These are phyloP conservation scores for Macrosoma leucophasiata DNA, from an alignment of 2,888 invertebrate species.

Conservation along the genomic window DNA sequence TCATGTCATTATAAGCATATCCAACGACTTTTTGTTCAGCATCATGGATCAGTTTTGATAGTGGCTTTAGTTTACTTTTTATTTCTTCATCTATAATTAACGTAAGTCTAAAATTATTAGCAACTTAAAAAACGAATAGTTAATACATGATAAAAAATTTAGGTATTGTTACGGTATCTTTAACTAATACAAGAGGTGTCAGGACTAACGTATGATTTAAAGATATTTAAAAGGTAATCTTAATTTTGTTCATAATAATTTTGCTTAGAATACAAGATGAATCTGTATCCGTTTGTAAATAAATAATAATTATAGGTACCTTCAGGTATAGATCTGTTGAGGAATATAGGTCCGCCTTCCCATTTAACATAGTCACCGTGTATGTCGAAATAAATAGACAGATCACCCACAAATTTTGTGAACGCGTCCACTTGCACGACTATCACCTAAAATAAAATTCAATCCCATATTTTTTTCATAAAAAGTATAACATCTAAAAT, in stretches of 20 bases:
- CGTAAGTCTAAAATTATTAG: too few relatives aligned
- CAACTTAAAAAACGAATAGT: too few relatives aligned
- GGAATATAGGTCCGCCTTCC: slow-evolving; percentile 82
- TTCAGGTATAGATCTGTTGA: slow-evolving; percentile 75
- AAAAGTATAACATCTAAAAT: too few relatives aligned
- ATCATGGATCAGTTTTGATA: slow-evolving; percentile 73
- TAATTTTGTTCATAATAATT: too few relatives aligned
- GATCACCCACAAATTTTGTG: slow-evolving; percentile 85
- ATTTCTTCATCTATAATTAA: slow-evolving; percentile 75
- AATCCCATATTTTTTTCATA: too few relatives aligned
- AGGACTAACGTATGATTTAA: too few relatives aligned
- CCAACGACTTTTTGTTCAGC: slow-evolving; percentile 74
- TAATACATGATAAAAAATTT: too few relatives aligned
- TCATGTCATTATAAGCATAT: slow-evolving; percentile 62
- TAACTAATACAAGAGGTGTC: too few relatives aligned
- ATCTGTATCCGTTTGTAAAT: too few relatives aligned
- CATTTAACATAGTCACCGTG: slow-evolving; percentile 78
- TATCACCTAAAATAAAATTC: too few relatives aligned
- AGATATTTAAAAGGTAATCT: not conserved
- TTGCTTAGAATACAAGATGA: too few relatives aligned
- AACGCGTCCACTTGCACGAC: slow-evolving; percentile 84
- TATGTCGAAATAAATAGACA: slow-evolving; percentile 82
- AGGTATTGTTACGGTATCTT: too few relatives aligned
- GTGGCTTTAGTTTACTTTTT: slow-evolving; percentile 73
- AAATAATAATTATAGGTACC: slow-evolving; percentile 66